Base-by-base conservation (phyloP, 2,113 vertebrate species). In the Nansenia antarctica region DNA sequence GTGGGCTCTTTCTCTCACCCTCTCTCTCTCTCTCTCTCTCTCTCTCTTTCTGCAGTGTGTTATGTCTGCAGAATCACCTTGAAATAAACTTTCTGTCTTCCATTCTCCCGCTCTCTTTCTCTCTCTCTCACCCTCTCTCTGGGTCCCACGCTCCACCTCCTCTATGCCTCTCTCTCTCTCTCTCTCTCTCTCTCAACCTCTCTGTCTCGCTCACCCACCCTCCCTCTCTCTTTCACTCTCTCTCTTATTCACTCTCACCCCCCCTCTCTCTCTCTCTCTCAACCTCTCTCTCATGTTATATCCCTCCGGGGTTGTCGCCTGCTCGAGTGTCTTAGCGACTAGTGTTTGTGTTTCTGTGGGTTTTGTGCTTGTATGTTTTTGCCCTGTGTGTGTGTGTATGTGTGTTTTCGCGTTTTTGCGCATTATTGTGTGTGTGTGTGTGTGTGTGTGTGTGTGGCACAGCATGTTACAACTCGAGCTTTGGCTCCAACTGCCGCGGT, bases 21-120 rank as follows among this genome's bases (percentile, higher is more conserved):
- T n/a, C n/a, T n/a, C n/a, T n/a, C n/a, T n/a, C n/a, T n/a, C n/a
- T n/a, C n/a, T n/a, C n/a, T n/a, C n/a, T n/a, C n/a, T n/a, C 14
- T 42, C 45, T 20, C 14, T n/a, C 15, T 49, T 66, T 80, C 73
- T 78, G 85, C 79, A 80, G 82, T 85, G 84, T 87, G 84, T 87
- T 82, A 82, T 89, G 83, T 88, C 84, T 86, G 77, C 81, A 71
- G 62, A 84, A 77, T 90, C 88, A 88, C 91, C 89, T 91, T 90
- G 84, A 87, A 87, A 86, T 71, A 62, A 76, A 83, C 77, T 80
- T 80, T 71, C 61, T 45, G 9, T 72, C 59, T 72, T 42, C n/a
- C n/a, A n/a, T n/a, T 30, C 32, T 62, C 67, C n/a, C 45, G 22
- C 9, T 42, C 26, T 35, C 14, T 12, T 8, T 9, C 7, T n/a